Evolutionary conservation across 2,113 vertebrate genomes (phyloP), one percentile per base, ranked within the genome.

Genomic region (Bubalus kerabau): DNA sequence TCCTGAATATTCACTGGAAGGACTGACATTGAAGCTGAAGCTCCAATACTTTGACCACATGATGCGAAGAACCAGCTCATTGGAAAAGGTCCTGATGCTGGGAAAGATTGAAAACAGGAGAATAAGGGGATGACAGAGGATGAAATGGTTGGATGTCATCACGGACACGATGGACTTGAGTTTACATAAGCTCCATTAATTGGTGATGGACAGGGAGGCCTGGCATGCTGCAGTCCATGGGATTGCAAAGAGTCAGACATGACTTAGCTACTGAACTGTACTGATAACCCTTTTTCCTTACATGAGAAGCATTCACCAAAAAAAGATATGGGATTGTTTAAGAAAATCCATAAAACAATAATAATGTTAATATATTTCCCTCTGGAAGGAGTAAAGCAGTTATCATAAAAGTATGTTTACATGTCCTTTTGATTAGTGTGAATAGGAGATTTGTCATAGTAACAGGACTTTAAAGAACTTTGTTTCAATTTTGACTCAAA

Each of bases 241-340:
- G 17, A 36, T 11, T 0, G 0, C 17, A 36, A n/a, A 67, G 32
- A 67, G n/a, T 67, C 17, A 36, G 8, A 36, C n/a, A 36, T 36
- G 17, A 11, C 1, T 67, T n/a, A 67, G 17, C 32, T 21, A 67
- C 64, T 36, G n/a, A 67, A 19, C 32, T 17, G 62, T n/a, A 19
- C n/a, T 67, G 32, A 2, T 76, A 52, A 86, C 50, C 4, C 32
- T 90, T 94, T 74, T 43, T 78, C n/a, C 16, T 92, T 21, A 76
- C 26, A 56, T 50, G 9, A 71, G 23, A 91, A 80, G 13, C 13
- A 62, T 19, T 7, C 7, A 56, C 36, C 43, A 52, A 30, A 43
- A 80, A 36, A 43, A 5, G 15, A 21, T 24, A 40, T 17, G 8
- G 2, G 62, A n/a, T 54, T 92, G 28, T 54, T 85, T 62, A 23